phyloP scores from a whole-genome alignment of 2,113 vertebrate genomes.

The Monarcha castaneiventris region DNA sequence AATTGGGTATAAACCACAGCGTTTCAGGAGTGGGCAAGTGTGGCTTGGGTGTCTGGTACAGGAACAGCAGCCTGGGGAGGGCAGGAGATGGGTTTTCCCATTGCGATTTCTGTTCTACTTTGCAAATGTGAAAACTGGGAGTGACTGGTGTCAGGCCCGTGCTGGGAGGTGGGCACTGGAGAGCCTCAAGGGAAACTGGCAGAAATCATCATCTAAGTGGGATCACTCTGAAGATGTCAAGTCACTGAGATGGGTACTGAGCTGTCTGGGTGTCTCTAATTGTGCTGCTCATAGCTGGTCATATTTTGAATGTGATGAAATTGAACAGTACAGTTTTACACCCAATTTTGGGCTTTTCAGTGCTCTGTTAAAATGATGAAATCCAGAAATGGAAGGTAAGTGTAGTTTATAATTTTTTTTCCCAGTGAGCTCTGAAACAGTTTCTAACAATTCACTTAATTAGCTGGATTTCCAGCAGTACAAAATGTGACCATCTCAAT shows the following conservation, averaged over 20 bases:
- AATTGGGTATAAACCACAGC: background rate
- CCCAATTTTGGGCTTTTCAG: background rate
- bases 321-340: background rate
- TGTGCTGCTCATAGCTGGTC: background rate
- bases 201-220: background rate
- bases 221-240: background rate
- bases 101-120: background rate
- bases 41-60: background rate
- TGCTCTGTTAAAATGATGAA: background rate
- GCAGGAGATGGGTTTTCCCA: background rate
- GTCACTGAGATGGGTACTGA: background rate
- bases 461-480: background rate
- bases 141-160: background rate
- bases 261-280: background rate
- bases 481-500: background rate
- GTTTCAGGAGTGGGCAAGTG: rapidly evolving
- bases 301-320: background rate
- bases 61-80: background rate
- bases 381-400: background rate
- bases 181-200: background rate
- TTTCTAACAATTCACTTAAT: background rate
- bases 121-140: background rate
- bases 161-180: background rate
- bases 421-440: background rate
- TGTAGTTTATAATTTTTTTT: background rate